A percentile compares a stretch with the other conserved stretches of the same genome.
phyloP scores from a whole-genome alignment of 92 coral and sea anemone species.

The Heliopora coerulea region DNA sequence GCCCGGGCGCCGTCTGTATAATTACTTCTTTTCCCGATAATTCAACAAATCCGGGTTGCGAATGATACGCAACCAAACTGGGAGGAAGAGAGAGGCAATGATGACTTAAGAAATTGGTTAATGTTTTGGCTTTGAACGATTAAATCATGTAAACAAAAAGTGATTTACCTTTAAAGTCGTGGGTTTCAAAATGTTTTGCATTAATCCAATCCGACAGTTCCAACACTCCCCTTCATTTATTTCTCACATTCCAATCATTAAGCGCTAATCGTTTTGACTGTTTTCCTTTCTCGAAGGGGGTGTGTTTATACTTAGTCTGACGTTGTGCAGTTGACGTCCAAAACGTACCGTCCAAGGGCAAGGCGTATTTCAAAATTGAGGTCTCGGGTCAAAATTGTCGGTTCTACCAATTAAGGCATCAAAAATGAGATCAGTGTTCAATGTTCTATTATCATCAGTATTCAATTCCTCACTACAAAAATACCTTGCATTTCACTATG shows the following conservation, averaged over 20 bases:
- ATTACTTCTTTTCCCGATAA: neutral
- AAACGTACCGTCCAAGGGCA: slow-evolving; percentile 23
- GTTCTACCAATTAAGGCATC: neutral
- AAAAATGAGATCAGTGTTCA: too few relatives aligned
- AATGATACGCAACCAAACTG: neutral
- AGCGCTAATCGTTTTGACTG: slow-evolving; percentile 48
- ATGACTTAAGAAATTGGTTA: too few relatives aligned
- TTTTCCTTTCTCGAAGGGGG: slow-evolving; percentile 41
- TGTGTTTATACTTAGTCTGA: slow-evolving; percentile 24
- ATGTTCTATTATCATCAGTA: too few relatives aligned
- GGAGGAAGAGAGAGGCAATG: neutral
- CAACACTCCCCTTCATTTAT: slow-evolving; percentile 42
- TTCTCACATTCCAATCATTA: slow-evolving; percentile 43
- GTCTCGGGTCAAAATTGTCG: too few relatives aligned
- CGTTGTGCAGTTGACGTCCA: slow-evolving; percentile 30
- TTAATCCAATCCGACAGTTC: slow-evolving; percentile 33
- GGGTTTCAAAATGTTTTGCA: slow-evolving; percentile 21
- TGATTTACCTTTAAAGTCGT: slow-evolving; percentile 5
- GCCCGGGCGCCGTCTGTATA: slow-evolving; percentile 3
- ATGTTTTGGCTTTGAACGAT: neutral
- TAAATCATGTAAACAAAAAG: slow-evolving; percentile 10
- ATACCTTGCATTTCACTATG: too few relatives aligned
- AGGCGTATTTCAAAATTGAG: neutral
- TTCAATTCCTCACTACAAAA: too few relatives aligned
- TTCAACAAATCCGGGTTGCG: neutral